Evolutionary conservation across 2,113 vertebrate species (phyloP).

Genomic region (Cervus canadensis): DNA sequence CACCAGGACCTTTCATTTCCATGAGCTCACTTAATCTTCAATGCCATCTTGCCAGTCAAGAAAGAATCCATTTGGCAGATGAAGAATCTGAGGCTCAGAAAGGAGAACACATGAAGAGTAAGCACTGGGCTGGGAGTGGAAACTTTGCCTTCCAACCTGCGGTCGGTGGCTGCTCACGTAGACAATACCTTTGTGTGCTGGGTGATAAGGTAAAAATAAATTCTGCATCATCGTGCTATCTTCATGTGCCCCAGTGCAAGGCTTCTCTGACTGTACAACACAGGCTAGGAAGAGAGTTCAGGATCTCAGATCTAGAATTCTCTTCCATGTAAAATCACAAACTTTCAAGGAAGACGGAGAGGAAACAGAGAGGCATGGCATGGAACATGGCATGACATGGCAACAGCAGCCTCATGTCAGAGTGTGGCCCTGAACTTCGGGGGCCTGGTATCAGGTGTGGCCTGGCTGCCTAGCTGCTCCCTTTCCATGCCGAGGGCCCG

Average conservation of each 20-base stretch:
- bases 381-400: accelerated
- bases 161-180: accelerated
- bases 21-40: neutral
- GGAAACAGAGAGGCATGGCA: neutral
- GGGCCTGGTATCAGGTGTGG: neutral
- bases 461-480: accelerated
- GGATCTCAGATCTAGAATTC: neutral
- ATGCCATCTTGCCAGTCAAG: neutral
- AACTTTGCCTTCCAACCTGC: neutral
- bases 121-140: too few species aligned
- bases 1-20: neutral
- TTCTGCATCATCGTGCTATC: too few species aligned
- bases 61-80: neutral
- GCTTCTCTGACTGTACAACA: neutral
- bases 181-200: neutral
- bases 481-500: neutral
- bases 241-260: accelerated
- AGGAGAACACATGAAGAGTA: neutral
- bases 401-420: neutral
- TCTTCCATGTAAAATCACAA: neutral
- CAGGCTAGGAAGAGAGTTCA: neutral
- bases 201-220: neutral
- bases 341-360: neutral
- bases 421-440: neutral
- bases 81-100: neutral